Conservation (phyloP, 1,140 invertebrate species). For the Tetragonula clypearis region DNA sequence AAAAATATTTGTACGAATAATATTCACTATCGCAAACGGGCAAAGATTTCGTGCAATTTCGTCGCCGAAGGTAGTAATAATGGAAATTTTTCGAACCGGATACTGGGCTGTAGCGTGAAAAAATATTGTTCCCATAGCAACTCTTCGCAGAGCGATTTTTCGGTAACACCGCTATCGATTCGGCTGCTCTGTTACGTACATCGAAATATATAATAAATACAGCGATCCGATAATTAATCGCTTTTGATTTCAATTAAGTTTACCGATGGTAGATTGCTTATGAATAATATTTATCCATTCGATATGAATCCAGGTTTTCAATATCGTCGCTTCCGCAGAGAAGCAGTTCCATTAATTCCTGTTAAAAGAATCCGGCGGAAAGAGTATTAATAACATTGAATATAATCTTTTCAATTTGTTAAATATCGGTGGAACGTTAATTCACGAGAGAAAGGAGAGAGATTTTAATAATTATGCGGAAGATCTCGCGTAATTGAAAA, state of each 20-base stretch:
- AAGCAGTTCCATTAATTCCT: not conserved
- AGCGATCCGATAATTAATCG: not conserved
- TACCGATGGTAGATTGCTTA: not conserved
- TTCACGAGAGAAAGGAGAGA: not conserved
- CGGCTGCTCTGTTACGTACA: not conserved
- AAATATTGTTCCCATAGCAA: not conserved
- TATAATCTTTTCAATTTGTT: not conserved
- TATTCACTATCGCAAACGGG: not conserved
- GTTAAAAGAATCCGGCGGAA: not conserved
- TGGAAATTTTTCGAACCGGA: not conserved
- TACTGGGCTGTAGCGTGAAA: not conserved
- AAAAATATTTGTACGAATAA: not conserved
- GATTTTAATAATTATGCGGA: not conserved
- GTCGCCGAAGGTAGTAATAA: not conserved
- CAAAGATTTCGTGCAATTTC: not conserved
- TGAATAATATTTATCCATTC: constrained; percentile 8
- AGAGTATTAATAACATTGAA: not conserved
- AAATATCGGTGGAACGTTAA: not conserved
- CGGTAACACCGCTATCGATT: too few species aligned
- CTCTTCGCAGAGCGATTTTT: not conserved
- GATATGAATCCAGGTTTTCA: constrained; percentile 1
- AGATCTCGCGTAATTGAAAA: not conserved
- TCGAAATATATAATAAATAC: not conserved
- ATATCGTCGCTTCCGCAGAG: not conserved
- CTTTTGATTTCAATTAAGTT: constrained; percentile 14